Evolutionary conservation across 2,113 vertebrate genomes (phyloP), one percentile per base, ranked within the genome.

Genomic region (Thymallus thymallus): DNA sequence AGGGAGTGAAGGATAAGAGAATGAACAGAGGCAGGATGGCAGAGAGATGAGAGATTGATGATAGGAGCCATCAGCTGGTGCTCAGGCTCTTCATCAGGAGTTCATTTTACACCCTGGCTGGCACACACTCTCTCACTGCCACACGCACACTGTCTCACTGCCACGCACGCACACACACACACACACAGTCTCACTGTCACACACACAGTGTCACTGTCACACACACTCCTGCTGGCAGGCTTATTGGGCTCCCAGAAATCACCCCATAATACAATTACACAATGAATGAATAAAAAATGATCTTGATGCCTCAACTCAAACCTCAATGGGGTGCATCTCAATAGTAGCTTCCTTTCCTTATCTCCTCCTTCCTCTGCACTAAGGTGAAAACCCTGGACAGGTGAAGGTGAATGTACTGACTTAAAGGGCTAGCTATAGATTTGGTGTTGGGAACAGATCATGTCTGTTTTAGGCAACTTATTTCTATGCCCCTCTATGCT

Each of bases 1-100:
- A 76, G 81, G 18, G 20, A 0, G 65, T 58, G 16, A 5, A 29
- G 20, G 65, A 80, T 74, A 79, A 82, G 84, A 80, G 48, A 87
- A 88, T 79, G 86, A 88, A 29, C 48, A 69, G 5, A 67, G 73
- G 81, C 80, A 63, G 76, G 69, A 66, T 74, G 35, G 3, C n/a
- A 10, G 68, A 74, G 69, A 92, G 88, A 91, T 93, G 90, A 93
- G 81, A 82, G 88, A 90, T 75, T 82, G 89, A 88, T 91, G 91
- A 92, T 75, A 90, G 89, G 75, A 90, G 85, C 85, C 72, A 72
- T 90, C 90, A 90, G 69, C 73, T 70, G 55, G 79, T 72, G 73
- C 83, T 80, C 80, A 13, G 71, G 56, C 79, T 81, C 88, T 90
- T 91, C 91, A 88, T 91, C 91, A 87, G 87, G 80, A 90, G 75